Conservation (phyloP, 1,140 invertebrate genomes). For the Adelges cooleyi region DNA sequence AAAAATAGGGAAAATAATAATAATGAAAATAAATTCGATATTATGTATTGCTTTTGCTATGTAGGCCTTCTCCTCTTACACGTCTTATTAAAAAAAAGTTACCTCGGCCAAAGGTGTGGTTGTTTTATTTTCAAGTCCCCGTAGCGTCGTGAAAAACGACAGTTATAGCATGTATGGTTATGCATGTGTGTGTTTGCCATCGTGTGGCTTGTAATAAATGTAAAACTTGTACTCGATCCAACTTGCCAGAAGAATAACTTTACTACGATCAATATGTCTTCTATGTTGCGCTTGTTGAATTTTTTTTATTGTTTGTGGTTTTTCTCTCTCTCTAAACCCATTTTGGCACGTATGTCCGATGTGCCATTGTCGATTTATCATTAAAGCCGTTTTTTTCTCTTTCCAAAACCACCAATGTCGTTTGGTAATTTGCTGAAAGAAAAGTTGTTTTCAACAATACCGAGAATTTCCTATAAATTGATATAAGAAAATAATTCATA, state of each 20-base stretch:
- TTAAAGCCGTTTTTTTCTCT: background rate
- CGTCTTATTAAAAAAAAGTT: background rate
- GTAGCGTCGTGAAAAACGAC: conserved; percentile 13
- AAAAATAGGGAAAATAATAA: conserved; percentile 12
- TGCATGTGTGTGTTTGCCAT: background rate
- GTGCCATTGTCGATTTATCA: background rate
- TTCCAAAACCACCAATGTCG: no score
- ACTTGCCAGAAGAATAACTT: background rate
- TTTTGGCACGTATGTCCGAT: background rate
- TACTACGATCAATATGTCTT: background rate
- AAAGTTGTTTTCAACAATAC: no score
- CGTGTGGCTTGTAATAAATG: conserved; percentile 12
- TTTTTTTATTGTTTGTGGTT: background rate
- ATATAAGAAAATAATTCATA: no score
- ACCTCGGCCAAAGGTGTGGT: background rate
- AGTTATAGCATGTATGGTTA: background rate
- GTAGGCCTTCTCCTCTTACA: background rate
- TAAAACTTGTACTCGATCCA: conserved; percentile 1
- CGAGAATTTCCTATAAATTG: no score
- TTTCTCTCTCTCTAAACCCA: background rate
- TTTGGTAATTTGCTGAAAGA: no score
- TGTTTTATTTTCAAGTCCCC: conserved; percentile 11
- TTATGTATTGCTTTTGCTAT: background rate
- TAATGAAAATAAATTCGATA: conserved; percentile 8
- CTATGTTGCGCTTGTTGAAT: background rate